Conservation (phyloP, 2,113 vertebrate species). For the Trachemys scripta region DNA sequence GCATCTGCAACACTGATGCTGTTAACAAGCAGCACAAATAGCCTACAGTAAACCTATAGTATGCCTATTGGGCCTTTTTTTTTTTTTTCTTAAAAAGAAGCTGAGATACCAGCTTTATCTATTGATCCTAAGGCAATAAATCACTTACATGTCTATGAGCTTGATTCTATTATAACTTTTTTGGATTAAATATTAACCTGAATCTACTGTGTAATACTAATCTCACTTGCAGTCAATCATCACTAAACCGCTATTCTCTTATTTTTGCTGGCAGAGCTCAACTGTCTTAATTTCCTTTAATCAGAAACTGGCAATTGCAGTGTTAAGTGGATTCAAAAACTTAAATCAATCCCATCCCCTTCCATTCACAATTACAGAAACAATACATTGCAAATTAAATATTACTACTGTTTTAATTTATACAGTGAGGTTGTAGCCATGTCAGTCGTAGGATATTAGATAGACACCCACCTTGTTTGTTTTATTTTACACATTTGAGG, state of each 20-base stretch:
- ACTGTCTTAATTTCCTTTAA: neutral
- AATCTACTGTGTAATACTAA: neutral
- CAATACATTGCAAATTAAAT: neutral
- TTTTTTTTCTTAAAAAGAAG: neutral
- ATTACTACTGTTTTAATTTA: neutral
- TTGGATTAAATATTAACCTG: neutral
- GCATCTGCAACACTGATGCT: neutral
- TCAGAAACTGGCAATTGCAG: neutral
- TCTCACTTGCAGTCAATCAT: neutral
- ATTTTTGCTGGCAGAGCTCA: neutral
- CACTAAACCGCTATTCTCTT: neutral
- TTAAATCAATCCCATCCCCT: neutral
- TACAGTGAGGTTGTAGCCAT: neutral
- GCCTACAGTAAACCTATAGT: neutral
- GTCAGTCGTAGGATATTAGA: neutral
- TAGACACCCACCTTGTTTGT: neutral
- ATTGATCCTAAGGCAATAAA: neutral
- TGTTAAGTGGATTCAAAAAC: neutral
- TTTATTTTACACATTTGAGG: neutral
- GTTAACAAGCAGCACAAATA: neutral
- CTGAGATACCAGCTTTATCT: neutral
- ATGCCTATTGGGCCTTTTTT: neutral
- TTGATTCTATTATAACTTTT: fast-evolving
- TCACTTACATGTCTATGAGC: neutral
- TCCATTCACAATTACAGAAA: neutral